Conservation (phyloP, 2,888 invertebrate species). For the Malthinus flaveolus region DNA sequence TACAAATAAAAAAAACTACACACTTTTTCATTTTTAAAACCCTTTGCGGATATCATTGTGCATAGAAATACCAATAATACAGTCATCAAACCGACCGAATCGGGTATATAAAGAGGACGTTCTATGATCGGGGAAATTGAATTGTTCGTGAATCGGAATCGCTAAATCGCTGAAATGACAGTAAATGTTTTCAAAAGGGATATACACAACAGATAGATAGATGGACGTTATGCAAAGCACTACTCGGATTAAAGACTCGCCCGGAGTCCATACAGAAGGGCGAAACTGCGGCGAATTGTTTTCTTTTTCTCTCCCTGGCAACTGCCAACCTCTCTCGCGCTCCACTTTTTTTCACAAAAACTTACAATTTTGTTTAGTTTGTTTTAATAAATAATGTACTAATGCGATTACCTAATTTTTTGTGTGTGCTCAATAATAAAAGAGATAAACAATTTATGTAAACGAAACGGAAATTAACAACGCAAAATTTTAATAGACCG, state of each 20-base stretch:
- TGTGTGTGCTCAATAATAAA: background rate
- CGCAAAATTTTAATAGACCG: slow-evolving; percentile 17
- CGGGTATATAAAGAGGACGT: slow-evolving; percentile 29
- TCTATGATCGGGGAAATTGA: slow-evolving; percentile 45
- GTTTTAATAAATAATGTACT: background rate
- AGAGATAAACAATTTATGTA: background rate
- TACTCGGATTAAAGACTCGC: slow-evolving; percentile 18
- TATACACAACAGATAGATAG: slow-evolving; percentile 33
- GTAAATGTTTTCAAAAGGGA: slow-evolving; percentile 45
- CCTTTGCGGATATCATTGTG: background rate
- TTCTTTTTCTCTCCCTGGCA: slow-evolving; percentile 5
- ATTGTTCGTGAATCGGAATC: slow-evolving; percentile 46
- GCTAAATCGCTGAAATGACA: slow-evolving; percentile 47
- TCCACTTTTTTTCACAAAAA: no score
- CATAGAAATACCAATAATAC: slow-evolving; percentile 8
- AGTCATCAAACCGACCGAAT: slow-evolving; percentile 21
- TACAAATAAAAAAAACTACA: no score
- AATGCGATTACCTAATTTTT: background rate
- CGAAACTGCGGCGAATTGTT: slow-evolving; percentile 38
- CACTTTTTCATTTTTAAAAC: background rate
- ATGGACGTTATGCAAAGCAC: slow-evolving; percentile 44
- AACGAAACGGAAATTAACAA: slow-evolving; percentile 4
- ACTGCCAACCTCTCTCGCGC: background rate
- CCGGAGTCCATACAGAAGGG: slow-evolving; percentile 37
- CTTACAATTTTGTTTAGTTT: no score